Conservation (phyloP, 2,888 invertebrate species). For the Lissonota sp. region DNA sequence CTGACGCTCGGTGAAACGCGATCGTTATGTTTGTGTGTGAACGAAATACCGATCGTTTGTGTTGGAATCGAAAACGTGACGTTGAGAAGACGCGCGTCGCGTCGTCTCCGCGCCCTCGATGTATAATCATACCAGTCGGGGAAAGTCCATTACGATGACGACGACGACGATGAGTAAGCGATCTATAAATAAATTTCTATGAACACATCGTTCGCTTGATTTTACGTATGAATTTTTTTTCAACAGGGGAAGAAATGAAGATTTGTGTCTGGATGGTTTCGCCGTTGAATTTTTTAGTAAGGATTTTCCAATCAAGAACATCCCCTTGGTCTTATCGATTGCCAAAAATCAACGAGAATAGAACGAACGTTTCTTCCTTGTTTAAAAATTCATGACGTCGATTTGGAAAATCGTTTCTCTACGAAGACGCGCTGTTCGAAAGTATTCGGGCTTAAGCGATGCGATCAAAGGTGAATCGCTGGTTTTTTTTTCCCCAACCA, state of each 20-base stretch:
- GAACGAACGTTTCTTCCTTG: not conserved
- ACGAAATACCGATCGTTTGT: slow-evolving; percentile 1
- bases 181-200: slow-evolving; percentile 32
- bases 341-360: too few relatives aligned
- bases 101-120: slow-evolving; percentile 18
- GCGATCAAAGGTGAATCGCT: not conserved
- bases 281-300: too few relatives aligned
- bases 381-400: not conserved
- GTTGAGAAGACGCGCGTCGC: slow-evolving; percentile 15
- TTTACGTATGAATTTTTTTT: not conserved
- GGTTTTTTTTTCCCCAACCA: slow-evolving; percentile 11
- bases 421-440: too few relatives aligned
- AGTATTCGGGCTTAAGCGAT: too few relatives aligned
- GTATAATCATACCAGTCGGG: slow-evolving; percentile 36
- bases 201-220: not conserved
- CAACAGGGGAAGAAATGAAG: not conserved
- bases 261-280: too few relatives aligned
- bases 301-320: too few relatives aligned
- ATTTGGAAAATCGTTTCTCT: not conserved
- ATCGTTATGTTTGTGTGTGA: slow-evolving; percentile 2
- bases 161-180: slow-evolving; percentile 47
- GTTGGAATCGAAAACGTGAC: slow-evolving; percentile 14
- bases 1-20: slow-evolving; percentile 19
- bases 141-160: slow-evolving; percentile 32
- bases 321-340: too few relatives aligned